A percentile compares a stretch with the other conserved stretches of the same genome.
Evolutionary conservation across 2,888 invertebrate genomes (phyloP).

Genomic region (Nipponacmea schrenckii): DNA sequence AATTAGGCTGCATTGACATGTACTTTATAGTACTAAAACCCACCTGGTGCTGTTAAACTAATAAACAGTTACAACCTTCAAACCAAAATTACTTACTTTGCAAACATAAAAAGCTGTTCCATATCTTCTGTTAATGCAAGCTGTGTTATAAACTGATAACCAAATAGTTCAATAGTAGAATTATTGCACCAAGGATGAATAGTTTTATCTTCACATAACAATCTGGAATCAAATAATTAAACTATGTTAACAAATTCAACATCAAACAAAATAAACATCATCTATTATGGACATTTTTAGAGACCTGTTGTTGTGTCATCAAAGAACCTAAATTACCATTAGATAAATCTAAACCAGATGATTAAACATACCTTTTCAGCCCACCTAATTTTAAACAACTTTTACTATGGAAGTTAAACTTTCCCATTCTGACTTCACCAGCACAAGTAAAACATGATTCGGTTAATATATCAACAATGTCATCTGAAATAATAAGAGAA

Average conservation of each 20-base stretch:
- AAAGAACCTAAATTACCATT: too few species aligned
- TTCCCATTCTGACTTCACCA: conserved; percentile 15
- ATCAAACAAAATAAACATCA: too few species aligned
- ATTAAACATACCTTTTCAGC: conserved; percentile 5
- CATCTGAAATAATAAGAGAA: too few species aligned
- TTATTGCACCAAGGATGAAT: background rate
- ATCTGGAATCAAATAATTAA: background rate
- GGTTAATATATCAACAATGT: background rate
- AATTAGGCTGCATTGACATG: too few species aligned
- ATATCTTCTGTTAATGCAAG: conserved; percentile 19
- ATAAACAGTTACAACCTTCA: background rate
- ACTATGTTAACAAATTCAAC: too few species aligned
- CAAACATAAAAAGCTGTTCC: conserved; percentile 15
- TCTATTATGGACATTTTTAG: too few species aligned
- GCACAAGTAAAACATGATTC: conserved; percentile 11
- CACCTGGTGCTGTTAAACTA: too few species aligned
- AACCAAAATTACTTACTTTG: conserved; percentile 10
- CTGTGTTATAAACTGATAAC: conserved; percentile 17
- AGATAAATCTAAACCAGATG: too few species aligned
- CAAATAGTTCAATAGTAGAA: conserved; percentile 13
- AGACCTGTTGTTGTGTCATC: too few species aligned
- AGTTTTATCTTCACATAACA: background rate
- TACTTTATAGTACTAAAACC: too few species aligned
- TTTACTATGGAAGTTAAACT: conserved; percentile 13
- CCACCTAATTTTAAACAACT: conserved; percentile 11